phyloP scores from a whole-genome alignment of 1,140 invertebrate species.

The Uloborus diversus region DNA sequence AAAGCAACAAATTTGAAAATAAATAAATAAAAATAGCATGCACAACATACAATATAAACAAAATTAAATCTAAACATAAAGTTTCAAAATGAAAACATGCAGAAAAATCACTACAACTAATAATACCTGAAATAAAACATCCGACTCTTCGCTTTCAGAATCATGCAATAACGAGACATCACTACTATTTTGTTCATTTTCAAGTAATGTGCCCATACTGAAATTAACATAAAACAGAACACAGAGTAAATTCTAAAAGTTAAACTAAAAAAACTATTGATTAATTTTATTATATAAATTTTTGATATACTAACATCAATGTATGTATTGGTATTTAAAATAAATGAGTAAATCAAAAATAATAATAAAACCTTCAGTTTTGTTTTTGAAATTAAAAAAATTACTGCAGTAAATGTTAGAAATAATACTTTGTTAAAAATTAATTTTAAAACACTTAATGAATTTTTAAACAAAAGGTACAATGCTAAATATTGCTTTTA shows the following conservation, averaged over 20 bases:
- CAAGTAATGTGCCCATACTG: slow-evolving; percentile 38
- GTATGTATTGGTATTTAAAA: no score
- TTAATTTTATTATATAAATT: not conserved
- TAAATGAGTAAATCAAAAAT: no score
- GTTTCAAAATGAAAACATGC: not conserved
- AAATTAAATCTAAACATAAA: not conserved
- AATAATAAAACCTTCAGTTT: no score
- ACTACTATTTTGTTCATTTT: slow-evolving; percentile 37
- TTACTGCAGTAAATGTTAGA: no score
- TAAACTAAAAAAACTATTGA: not conserved
- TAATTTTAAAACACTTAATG: no score
- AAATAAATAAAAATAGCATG: not conserved
- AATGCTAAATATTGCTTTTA: no score
- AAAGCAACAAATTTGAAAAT: not conserved
- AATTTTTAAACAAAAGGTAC: no score
- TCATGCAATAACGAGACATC: slow-evolving; percentile 51
- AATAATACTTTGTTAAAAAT: no score
- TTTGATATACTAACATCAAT: no score
- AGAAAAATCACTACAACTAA: not conserved
- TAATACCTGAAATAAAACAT: slow-evolving; percentile 39
- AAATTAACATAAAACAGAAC: slow-evolving; percentile 31
- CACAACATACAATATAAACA: not conserved
- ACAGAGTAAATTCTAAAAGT: not conserved
- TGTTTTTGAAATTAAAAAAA: no score
- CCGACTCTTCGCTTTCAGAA: slow-evolving; percentile 45